These are phyloP conservation scores for Pocillopora damicornis DNA, from an alignment of 64 coral and sea anemone genomes.

Conservation along the genomic window DNA sequence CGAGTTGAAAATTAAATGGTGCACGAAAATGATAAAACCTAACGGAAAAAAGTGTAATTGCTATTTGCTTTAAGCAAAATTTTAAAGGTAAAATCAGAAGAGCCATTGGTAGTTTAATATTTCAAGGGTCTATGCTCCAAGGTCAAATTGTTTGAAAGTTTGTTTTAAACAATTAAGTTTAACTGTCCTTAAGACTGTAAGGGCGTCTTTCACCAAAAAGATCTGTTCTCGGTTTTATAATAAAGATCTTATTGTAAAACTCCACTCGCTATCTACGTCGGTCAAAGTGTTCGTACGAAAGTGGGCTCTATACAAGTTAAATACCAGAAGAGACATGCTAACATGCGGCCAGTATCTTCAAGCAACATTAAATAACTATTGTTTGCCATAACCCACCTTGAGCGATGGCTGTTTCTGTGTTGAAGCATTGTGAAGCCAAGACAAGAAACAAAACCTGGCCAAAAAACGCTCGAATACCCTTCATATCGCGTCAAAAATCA, in stretches of 20 bases:
- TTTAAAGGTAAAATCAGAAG: neutral
- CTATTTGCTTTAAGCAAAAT: neutral
- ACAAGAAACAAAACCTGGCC: neutral
- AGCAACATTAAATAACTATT: no score
- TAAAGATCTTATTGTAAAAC: neutral
- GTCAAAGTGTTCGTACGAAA: no score
- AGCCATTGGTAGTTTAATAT: neutral
- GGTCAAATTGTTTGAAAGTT: constrained; percentile 14
- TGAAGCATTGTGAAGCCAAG: neutral
- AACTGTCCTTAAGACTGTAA: neutral
- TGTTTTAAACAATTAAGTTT: neutral
- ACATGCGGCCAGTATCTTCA: no score
- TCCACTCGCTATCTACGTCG: no score
- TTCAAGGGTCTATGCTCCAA: neutral
- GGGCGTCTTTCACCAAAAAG: neutral
- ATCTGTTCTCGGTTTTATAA: neutral
- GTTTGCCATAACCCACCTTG: constrained; percentile 1
- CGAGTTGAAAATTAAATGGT: neutral
- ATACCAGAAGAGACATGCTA: no score
- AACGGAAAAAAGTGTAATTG: neutral
- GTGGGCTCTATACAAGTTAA: no score
- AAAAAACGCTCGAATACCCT: neutral
- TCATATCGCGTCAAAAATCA: neutral
- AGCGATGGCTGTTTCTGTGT: neutral
- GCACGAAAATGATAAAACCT: neutral